phyloP scores from a whole-genome alignment of 2,888 invertebrate genomes.

The Limnephilus rhombicus region DNA sequence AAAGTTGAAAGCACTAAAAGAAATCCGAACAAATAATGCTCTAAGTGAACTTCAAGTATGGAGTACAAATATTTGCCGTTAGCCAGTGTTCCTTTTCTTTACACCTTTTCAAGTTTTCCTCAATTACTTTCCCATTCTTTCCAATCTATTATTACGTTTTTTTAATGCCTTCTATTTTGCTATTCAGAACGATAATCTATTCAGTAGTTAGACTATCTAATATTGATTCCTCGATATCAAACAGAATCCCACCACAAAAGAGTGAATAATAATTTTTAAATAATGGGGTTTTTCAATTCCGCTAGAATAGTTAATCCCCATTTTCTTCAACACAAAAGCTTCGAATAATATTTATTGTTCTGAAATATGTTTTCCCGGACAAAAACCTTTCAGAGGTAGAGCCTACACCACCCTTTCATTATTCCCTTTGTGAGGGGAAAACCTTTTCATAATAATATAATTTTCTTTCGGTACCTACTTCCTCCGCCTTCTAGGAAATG shows the following conservation, averaged over 20 bases:
- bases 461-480: constrained; percentile 19
- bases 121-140: background rate
- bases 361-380: constrained; percentile 29
- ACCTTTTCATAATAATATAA: constrained; percentile 26
- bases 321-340: constrained; percentile 12
- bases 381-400: constrained; percentile 26
- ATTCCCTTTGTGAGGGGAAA: constrained; percentile 21
- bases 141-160: background rate
- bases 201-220: background rate
- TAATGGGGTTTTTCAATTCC: background rate
- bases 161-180: background rate
- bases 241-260: background rate
- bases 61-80: background rate
- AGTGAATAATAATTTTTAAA: background rate
- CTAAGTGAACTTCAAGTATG: background rate
- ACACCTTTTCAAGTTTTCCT: background rate
- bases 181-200: background rate
- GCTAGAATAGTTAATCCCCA: background rate
- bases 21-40: background rate
- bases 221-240: background rate
- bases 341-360: constrained; percentile 38
- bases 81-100: background rate
- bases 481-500: constrained; percentile 9
- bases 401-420: background rate
- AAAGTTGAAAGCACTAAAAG: background rate